Evolutionary conservation across 2,888 invertebrate genomes (phyloP).

Genomic region (Ennomos fuscantarius): DNA sequence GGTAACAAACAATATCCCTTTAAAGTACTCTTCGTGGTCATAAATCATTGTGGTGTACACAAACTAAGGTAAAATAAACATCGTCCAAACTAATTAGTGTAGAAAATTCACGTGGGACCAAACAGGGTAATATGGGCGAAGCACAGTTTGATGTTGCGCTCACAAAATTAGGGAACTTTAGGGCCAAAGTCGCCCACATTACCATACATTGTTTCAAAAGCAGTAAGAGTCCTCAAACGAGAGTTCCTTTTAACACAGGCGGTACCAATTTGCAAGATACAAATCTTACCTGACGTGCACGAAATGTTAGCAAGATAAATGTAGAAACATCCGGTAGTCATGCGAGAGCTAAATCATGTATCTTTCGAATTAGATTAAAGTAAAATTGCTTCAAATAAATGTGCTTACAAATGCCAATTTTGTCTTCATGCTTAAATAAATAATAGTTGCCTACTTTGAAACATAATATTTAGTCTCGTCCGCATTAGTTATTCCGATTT

Average conservation of each 20-base stretch:
- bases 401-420: no score
- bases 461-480: no score
- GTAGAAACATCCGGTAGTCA: neutral
- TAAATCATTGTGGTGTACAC: slow-evolving; percentile 75
- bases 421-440: no score
- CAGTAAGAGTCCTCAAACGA: slow-evolving; percentile 12
- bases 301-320: neutral
- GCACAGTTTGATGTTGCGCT: slow-evolving; percentile 83
- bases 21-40: slow-evolving; percentile 57
- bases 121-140: slow-evolving; percentile 77
- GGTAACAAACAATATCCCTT: slow-evolving; percentile 45
- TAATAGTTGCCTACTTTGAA: no score
- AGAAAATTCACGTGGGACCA: slow-evolving; percentile 83
- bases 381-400: no score
- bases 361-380: no score
- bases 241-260: neutral
- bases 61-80: slow-evolving; percentile 82
- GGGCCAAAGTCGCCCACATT: slow-evolving; percentile 68
- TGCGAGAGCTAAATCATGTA: no score
- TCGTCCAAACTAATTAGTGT: slow-evolving; percentile 80
- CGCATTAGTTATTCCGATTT: no score
- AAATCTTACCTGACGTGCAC: no score
- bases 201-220: slow-evolving; percentile 12
- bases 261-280: no score
- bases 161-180: slow-evolving; percentile 83